These are phyloP conservation scores for Sturmia bella DNA, from an alignment of 2,888 invertebrate species.

Conservation along the genomic window DNA sequence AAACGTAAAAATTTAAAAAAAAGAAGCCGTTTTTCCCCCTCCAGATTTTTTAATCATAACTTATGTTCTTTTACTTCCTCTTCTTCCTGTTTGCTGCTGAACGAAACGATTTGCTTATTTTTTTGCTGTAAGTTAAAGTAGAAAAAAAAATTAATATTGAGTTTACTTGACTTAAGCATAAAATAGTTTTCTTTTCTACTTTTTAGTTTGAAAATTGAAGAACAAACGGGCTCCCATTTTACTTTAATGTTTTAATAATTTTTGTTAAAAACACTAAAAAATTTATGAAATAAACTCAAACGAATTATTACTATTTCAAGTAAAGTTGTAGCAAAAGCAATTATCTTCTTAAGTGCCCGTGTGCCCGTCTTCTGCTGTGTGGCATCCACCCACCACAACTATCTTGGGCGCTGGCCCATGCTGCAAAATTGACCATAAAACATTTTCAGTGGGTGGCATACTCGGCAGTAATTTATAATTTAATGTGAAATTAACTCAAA, in stretches of 20 bases:
- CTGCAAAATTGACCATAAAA: constrained; percentile 28
- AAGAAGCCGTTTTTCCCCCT: background rate
- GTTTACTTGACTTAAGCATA: no score
- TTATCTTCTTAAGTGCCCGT: constrained; percentile 45
- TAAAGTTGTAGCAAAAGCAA: constrained; percentile 10
- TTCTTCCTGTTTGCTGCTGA: no score
- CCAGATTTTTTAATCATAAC: background rate
- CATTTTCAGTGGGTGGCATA: constrained; percentile 28
- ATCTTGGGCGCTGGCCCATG: background rate
- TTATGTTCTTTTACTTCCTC: background rate
- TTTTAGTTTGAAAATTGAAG: no score
- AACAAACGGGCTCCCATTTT: no score
- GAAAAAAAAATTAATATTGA: no score
- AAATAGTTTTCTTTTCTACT: no score
- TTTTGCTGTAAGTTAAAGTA: no score
- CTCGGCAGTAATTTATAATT: constrained; percentile 52
- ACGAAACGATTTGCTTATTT: no score
- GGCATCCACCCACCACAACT: background rate
- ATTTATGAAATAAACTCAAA: no score
- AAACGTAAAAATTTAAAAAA: background rate
- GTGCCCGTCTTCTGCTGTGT: background rate
- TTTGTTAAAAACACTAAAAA: no score
- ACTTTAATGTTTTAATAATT: no score
- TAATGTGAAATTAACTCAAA: constrained; percentile 59
- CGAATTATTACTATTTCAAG: no score